Percentiles rank a stretch among this genome's conserved stretches.
phyloP scores from a whole-genome alignment of 1,140 invertebrate species.

The Drosophila triauraria region DNA sequence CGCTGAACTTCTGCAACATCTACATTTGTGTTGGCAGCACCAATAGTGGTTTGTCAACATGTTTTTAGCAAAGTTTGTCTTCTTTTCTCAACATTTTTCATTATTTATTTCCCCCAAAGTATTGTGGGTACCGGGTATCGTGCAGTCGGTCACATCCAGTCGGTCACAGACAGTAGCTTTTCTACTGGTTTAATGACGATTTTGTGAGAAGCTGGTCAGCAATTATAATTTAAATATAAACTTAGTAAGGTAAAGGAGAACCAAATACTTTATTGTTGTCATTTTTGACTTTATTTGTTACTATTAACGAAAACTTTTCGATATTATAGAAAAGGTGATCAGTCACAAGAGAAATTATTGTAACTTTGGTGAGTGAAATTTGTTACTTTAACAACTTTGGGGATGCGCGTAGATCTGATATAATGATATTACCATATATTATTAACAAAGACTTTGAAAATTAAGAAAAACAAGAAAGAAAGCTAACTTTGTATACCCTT shows the following conservation, averaged over 20 bases:
- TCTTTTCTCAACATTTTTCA: too few species aligned
- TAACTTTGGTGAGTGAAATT: neutral
- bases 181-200: slow-evolving; percentile 7
- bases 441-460: neutral
- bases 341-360: neutral
- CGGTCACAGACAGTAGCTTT: too few species aligned
- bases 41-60: too few species aligned
- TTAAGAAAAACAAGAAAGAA: too few species aligned
- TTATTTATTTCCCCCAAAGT: too few species aligned
- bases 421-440: neutral
- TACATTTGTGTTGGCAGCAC: too few species aligned
- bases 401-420: neutral
- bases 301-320: neutral
- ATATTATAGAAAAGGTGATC: neutral
- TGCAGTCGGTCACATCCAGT: too few species aligned
- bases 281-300: neutral
- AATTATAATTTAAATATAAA: slow-evolving; percentile 15
- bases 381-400: too few species aligned
- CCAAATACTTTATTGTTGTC: neutral
- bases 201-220: slow-evolving; percentile 25
- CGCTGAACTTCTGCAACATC: too few species aligned
- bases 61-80: too few species aligned
- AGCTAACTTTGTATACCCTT: too few species aligned
- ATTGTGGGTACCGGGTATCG: too few species aligned
- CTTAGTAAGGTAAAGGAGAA: neutral